Base-by-base conservation (phyloP, 2,888 invertebrate genomes). In the Philhelius pedissequus region DNA sequence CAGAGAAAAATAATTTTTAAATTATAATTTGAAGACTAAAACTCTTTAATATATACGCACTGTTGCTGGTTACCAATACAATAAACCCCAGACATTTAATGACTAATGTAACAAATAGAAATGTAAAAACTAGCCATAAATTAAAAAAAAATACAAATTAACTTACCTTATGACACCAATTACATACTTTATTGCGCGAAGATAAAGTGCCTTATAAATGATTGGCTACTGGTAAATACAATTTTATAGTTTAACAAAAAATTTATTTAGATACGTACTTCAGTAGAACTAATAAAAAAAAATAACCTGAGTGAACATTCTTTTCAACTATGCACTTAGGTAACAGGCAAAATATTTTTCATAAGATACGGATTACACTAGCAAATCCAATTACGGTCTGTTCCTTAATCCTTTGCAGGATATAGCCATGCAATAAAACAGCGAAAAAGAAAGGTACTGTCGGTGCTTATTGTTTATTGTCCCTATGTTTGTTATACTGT, bases 361-460 rank as follows among this genome's bases (percentile, higher is more conserved):
- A 88, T 88, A 89, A 87, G 88, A 87, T 87, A 86, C 87, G 88
- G 89, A 90, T 90, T 90, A 89, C 87, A 84, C 84, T 87, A 86
- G 87, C 87, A 88, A 89, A 88, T 91, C 90, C 90, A 90, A 89
- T 90, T 90, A 90, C 60, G 40, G 69, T 30, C 27, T 20, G 20
- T 50, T 56, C 6, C 43, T 38, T 83, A 79, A 83, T 79, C 83
- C 79, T 75, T 79, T 66, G 62, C 73, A 69, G 18, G 62, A 52
- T 22, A 52, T 22, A 9, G 18, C 20, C 7, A 13, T 35, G 69
- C 45, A 74, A 79, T 83, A 83, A 79, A 83, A 74, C 15, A 64
- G 56, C 50, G 56, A 79, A 64, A 70, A 56, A 27, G 32, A 64
- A 18, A 15, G 25, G 25, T n/a, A 35, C 69, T 18, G 18, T 8